phyloP scores from a whole-genome alignment of 2,888 invertebrate genomes.

The Erebia aethiops region DNA sequence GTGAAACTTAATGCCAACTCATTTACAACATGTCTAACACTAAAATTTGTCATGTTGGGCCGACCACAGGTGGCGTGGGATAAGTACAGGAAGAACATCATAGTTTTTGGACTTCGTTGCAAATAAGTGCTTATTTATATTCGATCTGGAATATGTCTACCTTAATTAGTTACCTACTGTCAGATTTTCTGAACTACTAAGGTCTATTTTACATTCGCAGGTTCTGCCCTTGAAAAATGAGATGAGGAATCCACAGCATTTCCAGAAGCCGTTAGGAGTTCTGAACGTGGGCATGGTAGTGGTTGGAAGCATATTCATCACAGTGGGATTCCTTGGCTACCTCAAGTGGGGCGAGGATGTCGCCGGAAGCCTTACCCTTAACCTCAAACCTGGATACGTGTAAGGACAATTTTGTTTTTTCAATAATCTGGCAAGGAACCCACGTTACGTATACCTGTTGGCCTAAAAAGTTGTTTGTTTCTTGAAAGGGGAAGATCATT shows the following conservation, averaged over 20 bases:
- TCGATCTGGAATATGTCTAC: neutral
- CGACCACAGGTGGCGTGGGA: no score
- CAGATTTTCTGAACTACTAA: neutral
- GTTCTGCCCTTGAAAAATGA: conserved; percentile 97
- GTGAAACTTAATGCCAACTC: no score
- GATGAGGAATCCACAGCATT: conserved; percentile 91
- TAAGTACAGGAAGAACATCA: no score
- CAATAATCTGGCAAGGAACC: no score
- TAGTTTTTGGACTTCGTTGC: neutral
- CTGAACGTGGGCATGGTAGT: conserved; percentile 94
- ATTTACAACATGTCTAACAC: no score
- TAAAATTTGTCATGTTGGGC: no score
- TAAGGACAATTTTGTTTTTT: conserved; percentile 57
- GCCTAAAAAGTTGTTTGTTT: no score
- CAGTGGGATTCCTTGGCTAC: conserved; percentile 94
- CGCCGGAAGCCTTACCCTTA: conserved; percentile 93
- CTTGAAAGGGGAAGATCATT: no score
- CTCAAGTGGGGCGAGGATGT: conserved; percentile 93
- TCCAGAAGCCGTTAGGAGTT: conserved; percentile 91
- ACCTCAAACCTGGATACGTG: conserved; percentile 85
- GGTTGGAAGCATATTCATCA: conserved; percentile 89
- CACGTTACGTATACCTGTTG: no score
- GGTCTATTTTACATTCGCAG: conserved; percentile 66
- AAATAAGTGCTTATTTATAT: no score
- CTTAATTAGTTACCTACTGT: neutral